Evolutionary conservation across 2,113 vertebrate genomes (phyloP), one percentile per base, ranked within the genome.

Genomic region (Pelecanus crispus): DNA sequence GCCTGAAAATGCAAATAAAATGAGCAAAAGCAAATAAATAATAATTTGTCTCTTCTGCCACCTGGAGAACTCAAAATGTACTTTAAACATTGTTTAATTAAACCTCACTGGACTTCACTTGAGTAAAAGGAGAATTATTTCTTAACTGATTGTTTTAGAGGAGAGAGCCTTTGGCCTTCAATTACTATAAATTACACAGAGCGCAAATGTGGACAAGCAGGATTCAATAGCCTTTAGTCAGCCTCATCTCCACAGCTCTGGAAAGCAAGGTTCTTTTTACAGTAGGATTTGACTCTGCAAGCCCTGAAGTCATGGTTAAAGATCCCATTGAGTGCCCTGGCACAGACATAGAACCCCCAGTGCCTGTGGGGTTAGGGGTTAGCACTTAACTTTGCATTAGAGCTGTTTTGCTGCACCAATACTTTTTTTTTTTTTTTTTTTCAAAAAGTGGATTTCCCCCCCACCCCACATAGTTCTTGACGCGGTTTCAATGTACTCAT

Each of bases 151-250:
- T 94, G 63, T 93, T 96, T 88, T 58, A 94, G 38, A 52, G 42
- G 31, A 88, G 74, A 70, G 66, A 87, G 78, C 66, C 83, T 81
- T 92, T 89, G 91, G 70, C 84, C 91, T 79, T 91, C 88, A 90
- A 91, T 96, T 91, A 80, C 70, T 94, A 81, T 90, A 89, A 92
- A 95, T 90, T 95, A 72, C 72, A 86, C 21, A 63, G 56, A n/a
- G 42, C 50, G 26, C 91, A 87, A 79, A 92, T 2, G 0, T 47
- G 73, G 86, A 81, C 91, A 91, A 72, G 94, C 19, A 66, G 58
- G 74, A 95, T 85, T 95, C 92, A 95, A 70, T 89, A 81, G 49
- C 81, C 66, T 95, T 97, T 81, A 94, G 78, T 79, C 92, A 92
- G n/a, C 13, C 40, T 72, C 91, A 45, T 68, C 77, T 84, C 71